phyloP scores from a whole-genome alignment of 2,888 invertebrate species.

The Steinernema hermaphroditum region DNA sequence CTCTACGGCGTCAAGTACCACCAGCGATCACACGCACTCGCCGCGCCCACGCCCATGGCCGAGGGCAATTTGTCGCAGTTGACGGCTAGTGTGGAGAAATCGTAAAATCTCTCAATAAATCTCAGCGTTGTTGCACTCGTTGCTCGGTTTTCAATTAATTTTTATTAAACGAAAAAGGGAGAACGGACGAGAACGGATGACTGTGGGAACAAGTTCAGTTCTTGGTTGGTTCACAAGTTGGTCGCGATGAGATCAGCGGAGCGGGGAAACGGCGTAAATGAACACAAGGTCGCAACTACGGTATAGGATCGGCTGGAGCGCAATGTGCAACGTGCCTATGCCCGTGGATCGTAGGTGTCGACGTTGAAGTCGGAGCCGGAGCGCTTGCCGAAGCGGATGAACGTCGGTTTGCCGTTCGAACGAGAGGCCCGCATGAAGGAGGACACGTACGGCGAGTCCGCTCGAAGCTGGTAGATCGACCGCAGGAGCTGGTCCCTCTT shows the following conservation, averaged over 20 bases:
- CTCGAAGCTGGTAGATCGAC: constrained; percentile 22
- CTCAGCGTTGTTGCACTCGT: constrained; percentile 13
- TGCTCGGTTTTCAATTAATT: constrained; percentile 19
- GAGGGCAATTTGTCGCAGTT: not conserved
- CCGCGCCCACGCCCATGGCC: too few relatives aligned
- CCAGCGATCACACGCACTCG: too few relatives aligned
- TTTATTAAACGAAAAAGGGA: constrained; percentile 28
- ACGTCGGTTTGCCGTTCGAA: constrained; percentile 50
- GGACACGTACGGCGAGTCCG: constrained; percentile 17
- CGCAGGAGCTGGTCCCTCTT: constrained; percentile 18
- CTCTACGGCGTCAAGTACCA: constrained; percentile 41
- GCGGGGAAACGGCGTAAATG: too few relatives aligned
- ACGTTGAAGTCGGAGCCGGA: constrained; percentile 11
- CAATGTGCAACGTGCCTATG: not conserved
- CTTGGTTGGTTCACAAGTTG: not conserved
- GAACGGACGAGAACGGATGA: constrained; percentile 12
- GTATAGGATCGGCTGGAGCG: too few relatives aligned
- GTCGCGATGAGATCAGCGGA: too few relatives aligned
- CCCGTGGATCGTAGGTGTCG: constrained; percentile 9
- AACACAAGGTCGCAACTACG: too few relatives aligned
- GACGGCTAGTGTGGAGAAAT: not conserved
- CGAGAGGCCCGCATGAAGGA: constrained; percentile 39
- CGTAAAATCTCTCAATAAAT: constrained; percentile 20
- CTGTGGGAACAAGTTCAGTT: constrained; percentile 23
- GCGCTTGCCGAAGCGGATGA: constrained; percentile 47